Evolutionary conservation across 2,113 vertebrate genomes (phyloP).

Genomic region (Oenanthe melanoleuca): DNA sequence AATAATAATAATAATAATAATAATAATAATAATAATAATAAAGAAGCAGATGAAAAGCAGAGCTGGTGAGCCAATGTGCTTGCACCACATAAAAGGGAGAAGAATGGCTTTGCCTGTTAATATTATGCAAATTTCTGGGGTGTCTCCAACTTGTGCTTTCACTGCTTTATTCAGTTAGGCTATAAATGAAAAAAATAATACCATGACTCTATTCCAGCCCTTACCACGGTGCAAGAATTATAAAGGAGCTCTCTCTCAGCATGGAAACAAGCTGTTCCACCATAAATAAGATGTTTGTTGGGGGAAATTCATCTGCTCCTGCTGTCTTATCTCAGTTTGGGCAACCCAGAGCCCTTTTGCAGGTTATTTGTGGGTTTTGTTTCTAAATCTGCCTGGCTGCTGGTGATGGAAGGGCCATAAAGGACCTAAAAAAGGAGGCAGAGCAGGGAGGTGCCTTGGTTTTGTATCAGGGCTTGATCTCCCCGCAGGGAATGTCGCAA

Average conservation of each 20-base stretch:
- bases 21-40: background rate
- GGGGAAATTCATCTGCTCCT: background rate
- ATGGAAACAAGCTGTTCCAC: background rate
- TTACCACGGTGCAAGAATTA: background rate
- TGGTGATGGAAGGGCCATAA: background rate
- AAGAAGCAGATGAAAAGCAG: slow-evolving; percentile 12
- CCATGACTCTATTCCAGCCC: background rate
- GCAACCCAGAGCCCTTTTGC: background rate
- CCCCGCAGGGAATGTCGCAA: slow-evolving; percentile 3
- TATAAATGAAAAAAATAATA: background rate
- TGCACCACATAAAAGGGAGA: slow-evolving; percentile 62
- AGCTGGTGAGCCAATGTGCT: background rate
- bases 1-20: background rate
- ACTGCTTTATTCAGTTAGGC: slow-evolving; percentile 18
- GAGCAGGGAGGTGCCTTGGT: background rate
- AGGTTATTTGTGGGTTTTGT: background rate
- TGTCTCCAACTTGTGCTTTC: slow-evolving; percentile 49
- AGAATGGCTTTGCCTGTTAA: slow-evolving; percentile 38
- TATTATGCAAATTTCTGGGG: slow-evolving; percentile 47
- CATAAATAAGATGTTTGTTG: background rate
- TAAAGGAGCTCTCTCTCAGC: background rate
- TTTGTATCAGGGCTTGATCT: background rate
- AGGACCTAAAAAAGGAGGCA: background rate
- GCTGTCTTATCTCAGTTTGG: background rate
- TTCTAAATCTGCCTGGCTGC: background rate